A percentile compares a stretch with the other conserved stretches of the same genome.
Conservation (phyloP, 2,113 vertebrate genomes). For the Halichoerus grypus region DNA sequence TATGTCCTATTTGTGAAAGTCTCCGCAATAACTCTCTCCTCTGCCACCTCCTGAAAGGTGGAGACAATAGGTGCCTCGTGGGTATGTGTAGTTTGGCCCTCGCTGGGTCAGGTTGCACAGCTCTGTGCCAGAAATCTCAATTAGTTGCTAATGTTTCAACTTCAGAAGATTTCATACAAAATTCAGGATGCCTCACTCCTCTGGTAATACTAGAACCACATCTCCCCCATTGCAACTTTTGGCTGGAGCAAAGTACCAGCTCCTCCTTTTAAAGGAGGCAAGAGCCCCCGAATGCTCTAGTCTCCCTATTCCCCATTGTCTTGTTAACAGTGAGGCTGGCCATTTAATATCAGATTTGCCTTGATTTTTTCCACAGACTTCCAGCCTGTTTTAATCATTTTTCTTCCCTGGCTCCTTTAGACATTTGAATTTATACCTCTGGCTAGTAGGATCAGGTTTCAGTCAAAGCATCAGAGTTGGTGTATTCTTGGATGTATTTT, state of each 20-base stretch:
- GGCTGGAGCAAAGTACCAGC: not conserved
- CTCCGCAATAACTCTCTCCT: not conserved
- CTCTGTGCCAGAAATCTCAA: not conserved
- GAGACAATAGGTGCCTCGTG: not conserved
- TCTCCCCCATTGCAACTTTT: not conserved
- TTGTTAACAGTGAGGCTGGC: not conserved
- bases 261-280: conserved; percentile 12
- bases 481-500: not conserved
- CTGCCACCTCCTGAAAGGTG: not conserved
- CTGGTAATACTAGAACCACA: not conserved
- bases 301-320: not conserved
- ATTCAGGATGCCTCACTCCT: not conserved
- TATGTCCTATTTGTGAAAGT: not conserved
- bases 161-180: conserved; percentile 22
- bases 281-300: not conserved
- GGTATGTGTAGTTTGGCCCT: not conserved
- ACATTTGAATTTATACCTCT: conserved; percentile 17
- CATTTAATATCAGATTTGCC: conserved; percentile 33
- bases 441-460: conserved; percentile 27
- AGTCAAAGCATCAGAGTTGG: not conserved
- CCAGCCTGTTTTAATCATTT: not conserved
- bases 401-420: not conserved
- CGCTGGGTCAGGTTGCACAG: not conserved
- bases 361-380: conserved; percentile 30
- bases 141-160: conserved; percentile 32